A percentile compares a stretch with the other conserved stretches of the same genome.
phyloP scores from a whole-genome alignment of 64 coral and sea anemone species.

The Montipora capricornis region DNA sequence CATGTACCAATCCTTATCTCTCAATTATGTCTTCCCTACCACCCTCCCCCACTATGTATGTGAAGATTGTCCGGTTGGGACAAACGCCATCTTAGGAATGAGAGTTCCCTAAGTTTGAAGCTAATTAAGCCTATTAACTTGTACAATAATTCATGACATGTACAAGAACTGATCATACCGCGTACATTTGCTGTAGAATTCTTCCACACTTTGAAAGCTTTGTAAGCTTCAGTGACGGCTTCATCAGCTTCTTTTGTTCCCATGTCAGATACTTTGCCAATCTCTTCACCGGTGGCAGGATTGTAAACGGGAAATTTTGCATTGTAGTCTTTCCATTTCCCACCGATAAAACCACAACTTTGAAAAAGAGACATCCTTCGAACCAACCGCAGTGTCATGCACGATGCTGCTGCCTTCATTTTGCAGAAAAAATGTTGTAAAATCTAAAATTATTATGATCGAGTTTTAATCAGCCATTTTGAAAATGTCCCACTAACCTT shows the following conservation, averaged over 20 bases:
- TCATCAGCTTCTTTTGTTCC: slow-evolving; percentile 53
- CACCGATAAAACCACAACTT: slow-evolving; percentile 83
- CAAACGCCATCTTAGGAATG: too few relatives aligned
- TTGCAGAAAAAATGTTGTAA: not conserved
- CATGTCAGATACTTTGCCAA: slow-evolving; percentile 72
- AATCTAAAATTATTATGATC: not conserved
- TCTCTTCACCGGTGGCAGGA: slow-evolving; percentile 84
- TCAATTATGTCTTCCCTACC: too few relatives aligned
- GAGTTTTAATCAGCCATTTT: not conserved
- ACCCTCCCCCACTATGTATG: too few relatives aligned
- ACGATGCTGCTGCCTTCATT: not conserved
- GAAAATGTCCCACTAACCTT: not conserved
- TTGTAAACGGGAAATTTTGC: slow-evolving; percentile 86
- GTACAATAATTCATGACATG: not conserved
- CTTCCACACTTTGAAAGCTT: slow-evolving; percentile 93
- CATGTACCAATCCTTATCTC: too few relatives aligned
- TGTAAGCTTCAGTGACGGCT: slow-evolving; percentile 74
- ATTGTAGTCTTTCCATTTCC: slow-evolving; percentile 73
- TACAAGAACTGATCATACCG: not conserved
- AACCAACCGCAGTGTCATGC: not conserved
- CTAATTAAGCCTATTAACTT: too few relatives aligned
- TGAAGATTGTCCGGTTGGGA: too few relatives aligned
- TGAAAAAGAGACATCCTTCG: slow-evolving; percentile 55
- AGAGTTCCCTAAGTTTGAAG: too few relatives aligned
- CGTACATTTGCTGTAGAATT: slow-evolving; percentile 85